phyloP scores from a whole-genome alignment of 1,140 invertebrate species.

The Rhagoletis pomonella region DNA sequence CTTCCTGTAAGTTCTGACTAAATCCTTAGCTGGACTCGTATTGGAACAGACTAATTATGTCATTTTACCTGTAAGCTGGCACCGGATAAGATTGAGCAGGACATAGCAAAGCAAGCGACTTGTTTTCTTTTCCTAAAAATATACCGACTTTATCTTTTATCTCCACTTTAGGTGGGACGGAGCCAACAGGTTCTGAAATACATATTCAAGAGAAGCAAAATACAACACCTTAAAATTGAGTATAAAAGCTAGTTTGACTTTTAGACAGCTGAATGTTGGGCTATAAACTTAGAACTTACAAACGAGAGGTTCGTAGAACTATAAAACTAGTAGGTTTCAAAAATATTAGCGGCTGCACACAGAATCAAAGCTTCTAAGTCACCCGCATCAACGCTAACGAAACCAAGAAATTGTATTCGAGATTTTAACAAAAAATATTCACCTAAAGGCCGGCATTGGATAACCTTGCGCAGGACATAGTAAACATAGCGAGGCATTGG shows the following conservation, averaged over 20 bases:
- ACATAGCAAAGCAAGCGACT: slow-evolving; percentile 78
- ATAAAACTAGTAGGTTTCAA: slow-evolving; percentile 77
- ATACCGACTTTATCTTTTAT: slow-evolving; percentile 74
- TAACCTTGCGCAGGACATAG: slow-evolving; percentile 79
- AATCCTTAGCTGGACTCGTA: no score
- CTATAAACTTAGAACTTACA: slow-evolving; percentile 54
- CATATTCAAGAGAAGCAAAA: neutral
- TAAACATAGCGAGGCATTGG: slow-evolving; percentile 79
- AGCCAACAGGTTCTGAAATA: slow-evolving; percentile 80
- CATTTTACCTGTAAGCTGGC: slow-evolving; percentile 76
- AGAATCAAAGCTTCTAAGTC: no score
- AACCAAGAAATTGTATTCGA: no score
- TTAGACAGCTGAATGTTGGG: neutral
- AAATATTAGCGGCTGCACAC: slow-evolving; percentile 60
- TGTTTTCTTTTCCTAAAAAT: slow-evolving; percentile 77
- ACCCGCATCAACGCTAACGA: no score
- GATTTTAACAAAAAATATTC: slow-evolving; percentile 24
- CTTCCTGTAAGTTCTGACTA: no score
- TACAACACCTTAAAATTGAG: neutral
- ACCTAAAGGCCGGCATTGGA: slow-evolving; percentile 78
- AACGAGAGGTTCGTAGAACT: slow-evolving; percentile 52
- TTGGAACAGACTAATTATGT: no score
- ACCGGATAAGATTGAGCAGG: slow-evolving; percentile 80
- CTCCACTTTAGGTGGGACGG: slow-evolving; percentile 80
- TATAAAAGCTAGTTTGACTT: neutral